phyloP scores from a whole-genome alignment of 2,113 vertebrate species.

The Xenopus laevis region DNA sequence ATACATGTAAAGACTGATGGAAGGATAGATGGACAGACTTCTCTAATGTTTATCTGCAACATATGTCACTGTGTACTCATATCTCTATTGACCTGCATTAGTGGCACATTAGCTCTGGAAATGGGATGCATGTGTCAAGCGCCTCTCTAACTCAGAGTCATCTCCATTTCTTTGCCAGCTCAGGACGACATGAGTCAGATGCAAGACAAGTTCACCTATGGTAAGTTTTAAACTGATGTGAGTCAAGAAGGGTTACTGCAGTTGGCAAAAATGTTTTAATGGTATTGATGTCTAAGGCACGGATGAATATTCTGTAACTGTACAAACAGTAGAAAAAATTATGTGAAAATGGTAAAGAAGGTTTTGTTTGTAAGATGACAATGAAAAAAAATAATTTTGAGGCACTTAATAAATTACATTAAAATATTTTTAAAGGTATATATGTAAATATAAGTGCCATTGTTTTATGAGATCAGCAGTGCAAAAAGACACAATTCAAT shows the following conservation, averaged over 20 bases:
- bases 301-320: no score
- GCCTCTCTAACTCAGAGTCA: neutral
- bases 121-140: neutral
- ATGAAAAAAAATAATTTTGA: no score
- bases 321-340: no score
- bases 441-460: no score
- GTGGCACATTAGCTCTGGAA: neutral
- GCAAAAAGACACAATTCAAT: no score
- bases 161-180: neutral
- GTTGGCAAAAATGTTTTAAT: neutral
- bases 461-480: no score
- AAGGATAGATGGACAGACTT: no score
- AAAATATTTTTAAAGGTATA: no score
- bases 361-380: no score
- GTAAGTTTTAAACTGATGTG: slow-evolving; percentile 2
- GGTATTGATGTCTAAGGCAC: neutral
- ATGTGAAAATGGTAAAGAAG: no score
- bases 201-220: slow-evolving; percentile 16
- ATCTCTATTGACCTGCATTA: neutral
- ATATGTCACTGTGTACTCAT: neutral
- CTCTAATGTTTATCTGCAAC: neutral
- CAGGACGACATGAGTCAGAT: neutral
- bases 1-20: no score
- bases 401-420: no score
- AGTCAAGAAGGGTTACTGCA: neutral